Base-by-base conservation (phyloP, 2,113 vertebrate genomes). In the Phaetusa simplex region DNA sequence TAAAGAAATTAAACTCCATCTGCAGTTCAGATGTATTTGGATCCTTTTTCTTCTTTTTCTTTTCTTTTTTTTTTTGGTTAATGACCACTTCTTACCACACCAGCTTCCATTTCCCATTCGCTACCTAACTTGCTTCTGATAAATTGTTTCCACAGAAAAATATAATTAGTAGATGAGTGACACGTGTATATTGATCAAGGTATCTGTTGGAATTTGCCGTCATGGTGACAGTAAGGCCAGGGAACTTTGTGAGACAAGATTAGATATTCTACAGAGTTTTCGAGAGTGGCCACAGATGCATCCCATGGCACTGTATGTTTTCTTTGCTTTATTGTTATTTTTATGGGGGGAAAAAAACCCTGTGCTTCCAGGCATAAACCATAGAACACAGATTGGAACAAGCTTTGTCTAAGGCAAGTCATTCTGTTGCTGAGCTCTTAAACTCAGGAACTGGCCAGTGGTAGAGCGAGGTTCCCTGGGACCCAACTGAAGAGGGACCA, bases 311-410 rank as follows among this genome's bases (percentile, higher is more conserved):
- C 12, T 42, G 21, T 84, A 7, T 62, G 40, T 83, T 95, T 86
- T 5, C 13, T 86, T 77, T 80, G 18, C 18, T 64, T 58, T 81
- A 1, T 38, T 82, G 4, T 34, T 66, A n/a, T 45, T 58, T 34
- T 58, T 5, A 65, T 52, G 18, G 12, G 4, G 10, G 3, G 14
- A 1, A 36, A 69, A 42, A 12, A 4, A 2, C 15, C 8, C 6
- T 58, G 12, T 67, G 27, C 30, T 79, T 92, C 13, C 19, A 72
- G 23, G 23, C 21, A 22, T 80, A 77, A 94, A 55, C 8, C 8
- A n/a, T 5, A 50, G 22, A 80, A 42, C 30, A 36, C 1, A 67
- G 65, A 24, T 6, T 49, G 21, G 26, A 77, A 19, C 15, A 65
- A 90, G 5, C 4, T 80, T 95, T 88, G 47, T 83, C 34, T 80